These are phyloP conservation scores for Oncopeltus fasciatus DNA, from an alignment of 1,140 invertebrate genomes.

Conservation along the genomic window DNA sequence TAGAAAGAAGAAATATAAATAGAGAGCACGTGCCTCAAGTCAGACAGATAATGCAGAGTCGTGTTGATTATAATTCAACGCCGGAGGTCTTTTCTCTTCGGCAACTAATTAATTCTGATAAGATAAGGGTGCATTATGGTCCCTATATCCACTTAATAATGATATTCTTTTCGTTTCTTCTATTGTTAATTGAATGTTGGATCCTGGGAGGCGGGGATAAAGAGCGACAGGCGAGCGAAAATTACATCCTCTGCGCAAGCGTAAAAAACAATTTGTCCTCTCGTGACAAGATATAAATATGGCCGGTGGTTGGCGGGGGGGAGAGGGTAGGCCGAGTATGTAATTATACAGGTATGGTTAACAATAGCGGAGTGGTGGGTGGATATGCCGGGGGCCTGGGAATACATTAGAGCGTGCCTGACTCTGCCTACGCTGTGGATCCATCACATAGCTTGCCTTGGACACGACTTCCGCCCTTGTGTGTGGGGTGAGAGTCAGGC, in stretches of 20 bases:
- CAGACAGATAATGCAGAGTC: not conserved
- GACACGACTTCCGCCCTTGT: not conserved
- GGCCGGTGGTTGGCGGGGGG: not conserved
- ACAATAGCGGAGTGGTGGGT: not conserved
- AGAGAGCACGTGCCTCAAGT: not conserved
- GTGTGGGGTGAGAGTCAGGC: no score
- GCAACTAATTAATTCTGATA: not conserved
- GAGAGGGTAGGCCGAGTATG: not conserved
- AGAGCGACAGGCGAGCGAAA: not conserved
- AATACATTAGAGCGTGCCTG: not conserved
- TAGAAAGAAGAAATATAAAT: not conserved
- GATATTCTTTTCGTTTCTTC: not conserved
- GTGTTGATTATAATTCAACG: not conserved
- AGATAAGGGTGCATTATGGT: not conserved
- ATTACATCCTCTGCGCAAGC: not conserved
- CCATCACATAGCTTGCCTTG: not conserved
- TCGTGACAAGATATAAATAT: conserved; percentile 4
- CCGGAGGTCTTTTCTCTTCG: not conserved
- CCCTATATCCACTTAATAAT: not conserved
- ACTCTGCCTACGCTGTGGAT: not conserved
- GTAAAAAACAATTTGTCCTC: conserved; percentile 3
- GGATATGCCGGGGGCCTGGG: not conserved
- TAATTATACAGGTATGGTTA: conserved; percentile 9
- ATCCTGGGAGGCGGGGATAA: not conserved
- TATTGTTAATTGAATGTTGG: conserved; percentile 3